phyloP scores from a whole-genome alignment of 2,113 vertebrate genomes.

The Jaculus jaculus region DNA sequence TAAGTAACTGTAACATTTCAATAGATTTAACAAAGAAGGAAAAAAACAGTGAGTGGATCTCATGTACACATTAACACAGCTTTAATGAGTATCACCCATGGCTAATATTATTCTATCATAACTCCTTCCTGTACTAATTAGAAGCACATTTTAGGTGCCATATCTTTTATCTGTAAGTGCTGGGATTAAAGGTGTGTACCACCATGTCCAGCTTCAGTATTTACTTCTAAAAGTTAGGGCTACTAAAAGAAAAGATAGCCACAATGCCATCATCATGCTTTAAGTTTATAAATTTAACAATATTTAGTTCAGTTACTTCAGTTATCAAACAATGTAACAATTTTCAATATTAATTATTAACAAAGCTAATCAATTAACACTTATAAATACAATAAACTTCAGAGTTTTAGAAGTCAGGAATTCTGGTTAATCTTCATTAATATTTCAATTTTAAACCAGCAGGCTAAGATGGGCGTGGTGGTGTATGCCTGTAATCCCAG shows the following conservation, averaged over 20 bases:
- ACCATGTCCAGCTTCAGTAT: not conserved
- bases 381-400: too few relatives aligned
- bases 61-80: not conserved
- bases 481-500: too few relatives aligned
- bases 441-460: too few relatives aligned
- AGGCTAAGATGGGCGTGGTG: too few relatives aligned
- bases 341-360: too few relatives aligned
- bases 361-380: too few relatives aligned
- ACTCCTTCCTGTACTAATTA: not conserved
- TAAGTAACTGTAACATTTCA: not conserved
- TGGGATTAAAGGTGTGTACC: too few relatives aligned
- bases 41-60: not conserved
- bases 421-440: too few relatives aligned
- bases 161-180: not conserved
- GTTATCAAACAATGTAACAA: too few relatives aligned
- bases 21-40: not conserved
- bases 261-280: not conserved
- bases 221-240: not conserved
- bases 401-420: too few relatives aligned
- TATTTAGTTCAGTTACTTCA: too few relatives aligned
- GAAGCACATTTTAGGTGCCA: not conserved
- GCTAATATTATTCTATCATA: not conserved
- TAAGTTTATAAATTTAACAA: too few relatives aligned
- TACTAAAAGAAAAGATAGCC: not conserved
- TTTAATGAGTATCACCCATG: not conserved